Conservation (phyloP, 2,797 vertebrate species). For the Spondyliosoma cantharus region DNA sequence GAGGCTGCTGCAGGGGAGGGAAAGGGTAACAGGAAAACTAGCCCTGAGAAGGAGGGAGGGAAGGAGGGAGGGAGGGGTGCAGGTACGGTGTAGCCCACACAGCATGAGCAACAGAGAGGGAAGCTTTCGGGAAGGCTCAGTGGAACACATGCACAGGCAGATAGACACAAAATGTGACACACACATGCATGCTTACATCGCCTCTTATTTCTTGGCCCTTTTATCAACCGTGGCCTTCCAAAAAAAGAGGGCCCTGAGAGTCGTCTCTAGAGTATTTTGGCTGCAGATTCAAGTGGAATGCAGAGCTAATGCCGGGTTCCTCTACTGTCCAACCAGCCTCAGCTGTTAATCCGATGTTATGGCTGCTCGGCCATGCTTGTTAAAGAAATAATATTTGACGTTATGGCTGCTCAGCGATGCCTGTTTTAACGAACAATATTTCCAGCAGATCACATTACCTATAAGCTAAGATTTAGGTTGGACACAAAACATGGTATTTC, state of each 20-base stretch:
- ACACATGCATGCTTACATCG: slow-evolving; percentile 49
- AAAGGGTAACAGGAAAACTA: slow-evolving; percentile 80
- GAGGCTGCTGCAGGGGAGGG: slow-evolving; percentile 76
- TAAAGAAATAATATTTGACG: slow-evolving; percentile 68
- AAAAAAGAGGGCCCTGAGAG: slow-evolving; percentile 48
- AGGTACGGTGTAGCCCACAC: slow-evolving; percentile 76
- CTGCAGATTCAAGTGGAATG: slow-evolving; percentile 76
- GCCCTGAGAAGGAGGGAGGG: slow-evolving; percentile 78
- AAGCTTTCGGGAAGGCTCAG: slow-evolving; percentile 64
- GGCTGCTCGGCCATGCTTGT: slow-evolving; percentile 67
- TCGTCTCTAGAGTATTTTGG: slow-evolving; percentile 70
- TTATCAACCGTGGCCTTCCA: slow-evolving; percentile 34
- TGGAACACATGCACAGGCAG: slow-evolving; percentile 53
- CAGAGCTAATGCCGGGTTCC: slow-evolving; percentile 78
- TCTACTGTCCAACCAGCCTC: slow-evolving; percentile 63
- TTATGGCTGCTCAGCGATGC: slow-evolving; percentile 55
- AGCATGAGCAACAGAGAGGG: slow-evolving; percentile 71
- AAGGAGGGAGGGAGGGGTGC: slow-evolving; percentile 60
- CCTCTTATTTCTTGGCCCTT: slow-evolving; percentile 59
- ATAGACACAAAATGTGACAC: slow-evolving; percentile 27
- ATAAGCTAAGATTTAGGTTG: slow-evolving; percentile 26
- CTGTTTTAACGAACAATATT: slow-evolving; percentile 61
- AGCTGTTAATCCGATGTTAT: slow-evolving; percentile 77
- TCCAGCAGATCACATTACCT: slow-evolving; percentile 52
- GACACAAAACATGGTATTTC: slow-evolving; percentile 28